Percentiles rank a stretch among this genome's conserved stretches.
phyloP scores from a whole-genome alignment of 2,888 invertebrate genomes.

The Omphaloscelis lunosa region DNA sequence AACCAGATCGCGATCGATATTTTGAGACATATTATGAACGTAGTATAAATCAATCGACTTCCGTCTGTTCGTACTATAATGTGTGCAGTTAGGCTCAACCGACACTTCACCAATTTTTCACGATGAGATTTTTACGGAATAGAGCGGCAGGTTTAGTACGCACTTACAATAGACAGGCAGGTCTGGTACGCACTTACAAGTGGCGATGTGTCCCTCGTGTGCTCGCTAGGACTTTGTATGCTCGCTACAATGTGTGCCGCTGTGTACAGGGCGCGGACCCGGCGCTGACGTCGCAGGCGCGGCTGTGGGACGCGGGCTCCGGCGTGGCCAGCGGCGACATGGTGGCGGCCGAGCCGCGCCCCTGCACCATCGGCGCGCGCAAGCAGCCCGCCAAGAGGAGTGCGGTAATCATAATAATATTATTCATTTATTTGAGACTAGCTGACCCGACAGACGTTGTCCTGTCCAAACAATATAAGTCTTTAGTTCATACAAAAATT shows the following conservation, averaged over 20 bases:
- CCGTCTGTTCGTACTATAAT: not conserved
- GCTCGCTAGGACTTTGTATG: not conserved
- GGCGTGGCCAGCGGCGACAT: slow-evolving; percentile 57
- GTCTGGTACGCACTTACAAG: not conserved
- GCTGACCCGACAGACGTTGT: no score
- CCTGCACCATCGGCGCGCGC: slow-evolving; percentile 63
- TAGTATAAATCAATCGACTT: not conserved
- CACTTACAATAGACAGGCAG: no score
- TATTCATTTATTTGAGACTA: slow-evolving; percentile 5
- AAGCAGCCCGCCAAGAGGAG: slow-evolving; percentile 38
- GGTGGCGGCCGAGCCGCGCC: slow-evolving; percentile 55
- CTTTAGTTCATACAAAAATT: not conserved
- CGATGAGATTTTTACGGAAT: no score
- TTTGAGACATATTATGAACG: no score
- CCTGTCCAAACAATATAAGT: no score
- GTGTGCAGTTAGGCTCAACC: not conserved
- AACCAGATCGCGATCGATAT: not conserved
- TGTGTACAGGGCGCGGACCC: slow-evolving; percentile 59
- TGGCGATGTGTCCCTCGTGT: not conserved
- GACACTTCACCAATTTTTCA: no score
- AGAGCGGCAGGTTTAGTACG: not conserved
- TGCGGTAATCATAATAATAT: slow-evolving; percentile 13
- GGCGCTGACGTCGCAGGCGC: slow-evolving; percentile 81
- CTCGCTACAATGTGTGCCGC: no score
- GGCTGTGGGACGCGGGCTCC: slow-evolving; percentile 82